Base-by-base conservation (phyloP, 1,140 invertebrate genomes). In the Drosophila parvula region DNA sequence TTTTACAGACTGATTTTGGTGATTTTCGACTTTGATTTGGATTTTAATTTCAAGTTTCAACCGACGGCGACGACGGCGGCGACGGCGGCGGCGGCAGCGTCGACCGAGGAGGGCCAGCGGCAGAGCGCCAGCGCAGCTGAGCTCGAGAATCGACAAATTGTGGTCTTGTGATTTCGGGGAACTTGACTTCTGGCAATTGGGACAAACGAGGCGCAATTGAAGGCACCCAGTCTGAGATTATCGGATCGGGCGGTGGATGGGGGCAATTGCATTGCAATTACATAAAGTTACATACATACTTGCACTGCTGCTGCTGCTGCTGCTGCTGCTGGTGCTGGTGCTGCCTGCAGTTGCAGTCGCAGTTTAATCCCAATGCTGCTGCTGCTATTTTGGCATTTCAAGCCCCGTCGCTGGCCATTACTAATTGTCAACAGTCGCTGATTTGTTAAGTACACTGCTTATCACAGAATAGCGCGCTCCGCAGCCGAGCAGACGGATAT, bases 361-460 rank as follows among this genome's bases (percentile, higher is more conserved):
- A 64, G 28, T 68, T 68, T 55, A n/a, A 27, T 44, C 18, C 18
- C 30, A 18, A 22, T 14, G 22, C 32, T 30, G 30, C 18, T 36
- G 38, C 12, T 74, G 50, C 51, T 80, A 47, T 41, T 79, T 22
- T 41, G 48, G 48, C 65, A 67, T 62, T 48, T 67, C 50, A 60
- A 38, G 73, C 74, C 45, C 58, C 64, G 67, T 47, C 50, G 43
- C 45, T 51, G 36, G 38, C 69, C 82, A 69, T 79, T 73, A 73
- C 56, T 65, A 48, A 78, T 78, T 85, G 68, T 85, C 70, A 78
- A 85, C 73, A 75, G 67, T 63, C 53, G 71, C 47, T 81, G 83
- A 78, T 62, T 79, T 62, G 50, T 86, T 86, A 88, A 86, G 82
- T 86, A 86, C 83, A 79, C 79, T 82, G 41, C 74, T 85, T 85